phyloP scores from a whole-genome alignment of 30 jellyfish, hydroid and myxozoan species.

The Clytia hemisphaerica region DNA sequence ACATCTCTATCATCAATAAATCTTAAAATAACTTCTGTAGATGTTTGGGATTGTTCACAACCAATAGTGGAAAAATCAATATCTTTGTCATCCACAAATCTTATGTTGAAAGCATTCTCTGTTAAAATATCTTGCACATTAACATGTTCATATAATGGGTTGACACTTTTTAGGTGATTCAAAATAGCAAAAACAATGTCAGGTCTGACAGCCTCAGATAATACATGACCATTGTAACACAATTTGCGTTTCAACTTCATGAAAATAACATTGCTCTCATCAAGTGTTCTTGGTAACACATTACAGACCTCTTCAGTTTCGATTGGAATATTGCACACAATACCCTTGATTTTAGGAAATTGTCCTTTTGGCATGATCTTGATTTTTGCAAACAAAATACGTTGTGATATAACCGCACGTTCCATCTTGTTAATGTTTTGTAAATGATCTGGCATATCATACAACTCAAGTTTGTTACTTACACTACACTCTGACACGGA shows the following conservation, averaged over 20 bases:
- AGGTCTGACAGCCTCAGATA: slow-evolving; percentile 16
- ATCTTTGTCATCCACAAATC: too few species aligned
- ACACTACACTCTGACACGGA: slow-evolving; percentile 36
- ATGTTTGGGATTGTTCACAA: too few species aligned
- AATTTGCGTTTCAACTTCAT: slow-evolving; percentile 18
- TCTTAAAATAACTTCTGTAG: too few species aligned
- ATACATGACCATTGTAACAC: slow-evolving; percentile 13
- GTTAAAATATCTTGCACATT: too few species aligned
- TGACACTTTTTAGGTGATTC: slow-evolving; percentile 5
- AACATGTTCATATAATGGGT: slow-evolving; percentile 1
- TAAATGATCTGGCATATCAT: slow-evolving; percentile 3
- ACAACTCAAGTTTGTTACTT: neutral
- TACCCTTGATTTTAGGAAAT: slow-evolving; percentile 21
- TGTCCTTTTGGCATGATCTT: slow-evolving; percentile 26
- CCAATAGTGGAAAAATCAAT: too few species aligned
- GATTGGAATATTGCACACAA: slow-evolving; percentile 18
- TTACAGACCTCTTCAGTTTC: neutral
- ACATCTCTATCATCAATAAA: too few species aligned
- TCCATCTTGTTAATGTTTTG: neutral
- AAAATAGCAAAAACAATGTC: slow-evolving; percentile 2
- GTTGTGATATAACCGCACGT: neutral
- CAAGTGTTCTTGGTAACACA: slow-evolving; percentile 8
- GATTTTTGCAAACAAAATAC: slow-evolving; percentile 14
- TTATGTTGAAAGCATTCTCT: too few species aligned
- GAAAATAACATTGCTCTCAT: neutral